Evolutionary conservation across 1,140 invertebrate species (phyloP), one percentile per base, ranked within the genome.

Genomic region (Anadara kagoshimensis): DNA sequence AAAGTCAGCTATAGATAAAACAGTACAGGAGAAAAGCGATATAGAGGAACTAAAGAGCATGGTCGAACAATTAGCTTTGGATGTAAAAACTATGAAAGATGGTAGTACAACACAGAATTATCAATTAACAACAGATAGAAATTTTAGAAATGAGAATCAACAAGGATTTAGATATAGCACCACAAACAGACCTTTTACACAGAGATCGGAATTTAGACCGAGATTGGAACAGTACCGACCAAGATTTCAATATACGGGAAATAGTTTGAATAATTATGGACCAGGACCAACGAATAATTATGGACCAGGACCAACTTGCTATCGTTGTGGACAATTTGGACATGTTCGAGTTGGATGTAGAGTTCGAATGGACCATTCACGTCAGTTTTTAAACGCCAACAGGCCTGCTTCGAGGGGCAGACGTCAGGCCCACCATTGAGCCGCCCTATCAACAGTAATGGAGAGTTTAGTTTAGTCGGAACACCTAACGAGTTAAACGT

Each of bases 351-450:
- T 69, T 41, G 67, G 58, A 61, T 69, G 56, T 44, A 61, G 36
- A 41, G 56, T 69, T 36, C 61, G 24, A 22, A 51, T 69, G 67
- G 57, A 61, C 58, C 66, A 69, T 29, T 47, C 41, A 8, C 45
- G 49, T 43, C 54, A 69, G n/a, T 20, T 47, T 69, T 69, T 69
- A 69, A 69, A 69, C 66, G 18, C 22, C 1, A 69, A 59, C 14
- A 58, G 59, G 66, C 44, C 66, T 69, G 45, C 49, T 41, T 22
- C 11, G 45, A 26, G 11, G 56, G 66, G 49, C 24, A 54, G 26
- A n/a, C 26, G 41, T 47, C 47, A 69, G n/a, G n/a, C n/a, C n/a
- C n/a, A n/a, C n/a, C n/a, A n/a, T n/a, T n/a, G n/a, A n/a, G n/a
- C n/a, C n/a, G 66, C 44, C 24, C 47, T 57, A n/a, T 22, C 58